Evolutionary conservation across 2,113 vertebrate genomes (phyloP), one percentile per base, ranked within the genome.

Genomic region (Halichoeres trimaculatus): DNA sequence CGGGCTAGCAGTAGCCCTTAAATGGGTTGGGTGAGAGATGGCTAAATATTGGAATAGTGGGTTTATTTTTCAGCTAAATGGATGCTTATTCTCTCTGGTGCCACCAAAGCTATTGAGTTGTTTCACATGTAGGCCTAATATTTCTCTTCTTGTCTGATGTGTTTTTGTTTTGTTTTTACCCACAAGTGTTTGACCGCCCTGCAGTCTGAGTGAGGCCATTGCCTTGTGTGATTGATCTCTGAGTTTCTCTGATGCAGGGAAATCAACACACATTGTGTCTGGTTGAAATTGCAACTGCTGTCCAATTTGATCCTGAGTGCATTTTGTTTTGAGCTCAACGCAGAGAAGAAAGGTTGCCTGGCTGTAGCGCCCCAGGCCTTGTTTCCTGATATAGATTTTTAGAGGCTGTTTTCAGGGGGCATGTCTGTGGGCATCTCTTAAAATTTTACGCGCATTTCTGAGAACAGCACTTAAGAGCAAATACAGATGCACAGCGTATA

Each of bases 21-120:
- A 50, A 58, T 74, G 30, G 38, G 43, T 19, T 1, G 5, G 26
- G 20, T 75, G 72, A 77, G 23, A 59, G 55, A 80, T 61, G 58
- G 35, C 19, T 53, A 65, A 60, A 61, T 52, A 41, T 67, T 26
- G 53, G 24, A 72, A 71, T 78, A 48, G 56, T 30, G 13, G 17
- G 23, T 82, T 80, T 78, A 61, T 70, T 74, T 83, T 76, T 48
- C 52, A 22, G 50, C 7, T 4, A 78, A 70, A 77, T 61, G 7
- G 30, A 24, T 5, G 8, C 20, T 13, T 8, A 41, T 78, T 45
- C 24, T 22, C 13, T 19, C 9, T 43, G 26, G 41, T 30, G 47
- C 7, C 17, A 9, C 35, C 23, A 5, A 11, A 36, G 19, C 19
- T 26, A 10, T 58, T 8, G 48, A 19, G 41, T 6, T 56, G 24